These are phyloP conservation scores for Hetaerina americana DNA, from an alignment of 1,140 invertebrate genomes.

Conservation along the genomic window DNA sequence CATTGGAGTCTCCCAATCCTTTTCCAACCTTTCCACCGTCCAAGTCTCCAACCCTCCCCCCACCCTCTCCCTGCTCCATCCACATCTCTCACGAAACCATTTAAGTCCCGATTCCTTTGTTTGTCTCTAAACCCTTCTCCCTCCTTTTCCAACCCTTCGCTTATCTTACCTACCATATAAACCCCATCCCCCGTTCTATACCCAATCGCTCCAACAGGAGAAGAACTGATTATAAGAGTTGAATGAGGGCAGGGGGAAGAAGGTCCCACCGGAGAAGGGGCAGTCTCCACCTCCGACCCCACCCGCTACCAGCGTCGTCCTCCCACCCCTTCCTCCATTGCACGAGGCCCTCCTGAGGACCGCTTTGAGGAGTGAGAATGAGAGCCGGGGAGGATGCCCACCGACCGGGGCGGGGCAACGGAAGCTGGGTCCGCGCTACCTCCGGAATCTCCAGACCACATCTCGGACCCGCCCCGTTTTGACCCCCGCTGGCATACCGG, in stretches of 20 bases:
- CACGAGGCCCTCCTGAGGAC: too few species aligned
- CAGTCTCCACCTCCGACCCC: neutral
- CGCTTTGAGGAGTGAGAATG: too few species aligned
- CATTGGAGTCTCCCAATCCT: neutral
- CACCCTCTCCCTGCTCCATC: too few species aligned
- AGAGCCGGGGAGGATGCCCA: neutral
- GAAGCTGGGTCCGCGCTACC: neutral
- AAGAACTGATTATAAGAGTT: neutral
- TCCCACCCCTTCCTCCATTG: too few species aligned
- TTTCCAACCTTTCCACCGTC: neutral
- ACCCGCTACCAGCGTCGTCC: neutral
- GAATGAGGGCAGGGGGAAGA: neutral
- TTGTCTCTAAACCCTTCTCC: neutral
- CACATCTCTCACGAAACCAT: too few species aligned
- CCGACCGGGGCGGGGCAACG: neutral
- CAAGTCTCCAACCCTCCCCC: neutral
- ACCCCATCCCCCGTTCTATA: neutral
- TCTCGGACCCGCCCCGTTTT: neutral
- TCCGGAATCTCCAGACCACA: neutral
- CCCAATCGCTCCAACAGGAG: neutral
- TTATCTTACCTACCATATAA: neutral
- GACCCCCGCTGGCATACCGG: neutral
- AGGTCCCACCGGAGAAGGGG: neutral
- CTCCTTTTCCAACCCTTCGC: neutral
- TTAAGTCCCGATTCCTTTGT: neutral